Evolutionary conservation across 2,113 vertebrate species (phyloP).

Genomic region (human): DNA sequence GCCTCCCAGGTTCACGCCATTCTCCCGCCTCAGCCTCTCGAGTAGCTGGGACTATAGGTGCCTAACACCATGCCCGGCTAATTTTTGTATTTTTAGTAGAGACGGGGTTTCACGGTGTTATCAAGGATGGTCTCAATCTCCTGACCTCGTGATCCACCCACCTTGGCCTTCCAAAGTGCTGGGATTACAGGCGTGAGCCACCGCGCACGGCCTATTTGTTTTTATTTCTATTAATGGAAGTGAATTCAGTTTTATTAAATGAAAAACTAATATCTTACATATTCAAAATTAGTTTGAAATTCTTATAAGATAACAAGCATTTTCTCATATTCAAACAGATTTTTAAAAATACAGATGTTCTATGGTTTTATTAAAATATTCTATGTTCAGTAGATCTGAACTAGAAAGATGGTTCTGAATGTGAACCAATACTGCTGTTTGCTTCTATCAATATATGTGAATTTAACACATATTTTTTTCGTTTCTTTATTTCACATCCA

Average conservation of each 20-base stretch:
- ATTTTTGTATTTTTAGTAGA: too few species aligned
- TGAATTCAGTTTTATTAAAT: neutral
- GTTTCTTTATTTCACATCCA: neutral
- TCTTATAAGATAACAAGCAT: neutral
- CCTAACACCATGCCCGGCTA: accelerated
- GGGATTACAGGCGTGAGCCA: too few species aligned
- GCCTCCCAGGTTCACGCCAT: too few species aligned
- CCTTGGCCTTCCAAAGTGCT: too few species aligned
- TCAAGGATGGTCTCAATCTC: too few species aligned
- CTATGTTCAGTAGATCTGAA: neutral
- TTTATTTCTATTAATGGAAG: conserved; percentile 9
- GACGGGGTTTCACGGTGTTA: too few species aligned
- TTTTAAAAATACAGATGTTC: neutral
- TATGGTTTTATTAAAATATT: neutral
- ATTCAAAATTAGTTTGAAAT: neutral
- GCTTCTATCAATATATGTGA: neutral
- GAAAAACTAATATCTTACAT: conserved; percentile 4
- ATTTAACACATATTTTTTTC: neutral
- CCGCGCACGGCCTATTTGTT: too few species aligned
- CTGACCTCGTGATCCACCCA: too few species aligned
- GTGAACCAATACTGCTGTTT: neutral
- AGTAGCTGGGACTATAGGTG: too few species aligned
- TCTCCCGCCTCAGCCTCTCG: too few species aligned
- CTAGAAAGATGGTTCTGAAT: neutral
- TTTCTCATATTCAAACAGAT: neutral